Percentiles rank a stretch among this genome's conserved stretches.
Conservation (phyloP, 1,140 invertebrate genomes). For the Phymastichus coffea region DNA sequence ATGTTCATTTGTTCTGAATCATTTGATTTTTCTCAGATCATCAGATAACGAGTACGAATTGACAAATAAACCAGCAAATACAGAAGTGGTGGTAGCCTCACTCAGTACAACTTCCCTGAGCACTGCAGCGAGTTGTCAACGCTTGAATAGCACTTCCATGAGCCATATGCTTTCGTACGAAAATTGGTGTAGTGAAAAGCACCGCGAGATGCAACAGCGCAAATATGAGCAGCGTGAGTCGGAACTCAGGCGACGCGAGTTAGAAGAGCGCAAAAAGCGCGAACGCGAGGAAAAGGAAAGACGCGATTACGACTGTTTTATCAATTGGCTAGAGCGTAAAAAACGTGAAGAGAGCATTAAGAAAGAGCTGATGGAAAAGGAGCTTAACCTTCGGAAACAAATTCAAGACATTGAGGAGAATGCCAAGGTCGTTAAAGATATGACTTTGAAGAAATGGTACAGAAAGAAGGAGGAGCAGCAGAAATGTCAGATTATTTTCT, state of each 20-base stretch:
- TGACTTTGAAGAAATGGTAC: constrained; percentile 41
- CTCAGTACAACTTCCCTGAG: background rate
- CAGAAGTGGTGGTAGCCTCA: no score
- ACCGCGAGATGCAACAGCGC: constrained; percentile 25
- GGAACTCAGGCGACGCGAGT: constrained; percentile 26
- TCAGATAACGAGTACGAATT: no score
- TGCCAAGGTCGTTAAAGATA: constrained; percentile 31
- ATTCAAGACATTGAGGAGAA: constrained; percentile 41
- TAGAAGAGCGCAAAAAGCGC: constrained; percentile 30
- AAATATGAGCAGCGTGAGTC: constrained; percentile 30
- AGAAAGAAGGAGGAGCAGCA: constrained; percentile 41
- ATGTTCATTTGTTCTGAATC: no score
- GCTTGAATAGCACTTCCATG: background rate
- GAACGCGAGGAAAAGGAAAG: constrained; percentile 37
- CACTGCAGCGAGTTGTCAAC: background rate
- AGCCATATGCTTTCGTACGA: constrained; percentile 33
- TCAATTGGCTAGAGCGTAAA: constrained; percentile 42
- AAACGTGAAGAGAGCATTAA: constrained; percentile 35
- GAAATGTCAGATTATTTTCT: constrained; percentile 35
- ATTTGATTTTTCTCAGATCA: no score
- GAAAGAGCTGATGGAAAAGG: constrained; percentile 33
- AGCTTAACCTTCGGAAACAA: constrained; percentile 35
- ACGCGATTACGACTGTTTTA: constrained; percentile 39
- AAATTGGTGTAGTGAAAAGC: constrained; percentile 44
- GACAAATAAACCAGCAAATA: no score